Base-by-base conservation (phyloP, 2,888 invertebrate species). In the Andrena haemorrhoa region DNA sequence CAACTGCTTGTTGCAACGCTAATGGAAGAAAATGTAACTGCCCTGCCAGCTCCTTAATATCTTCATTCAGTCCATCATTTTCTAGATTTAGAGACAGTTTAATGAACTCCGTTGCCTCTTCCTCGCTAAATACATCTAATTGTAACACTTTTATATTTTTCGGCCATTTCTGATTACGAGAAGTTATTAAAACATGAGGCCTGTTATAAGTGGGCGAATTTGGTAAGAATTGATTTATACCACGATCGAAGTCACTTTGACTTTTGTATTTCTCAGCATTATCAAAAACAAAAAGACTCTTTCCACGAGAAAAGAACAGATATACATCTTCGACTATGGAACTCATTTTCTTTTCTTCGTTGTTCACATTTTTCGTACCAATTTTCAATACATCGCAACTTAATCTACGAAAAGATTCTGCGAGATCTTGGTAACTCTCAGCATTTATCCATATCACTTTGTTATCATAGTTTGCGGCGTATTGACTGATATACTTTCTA, bases 401-500 rank as follows among this genome's bases (percentile, higher is more conserved):
- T 47, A 64, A 41, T 26, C 16, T 64, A 16, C 6, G 47, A 23
- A 64, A 47, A 41, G 41, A 64, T 26, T 64, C 26, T 12, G 23
- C 26, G 6, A 64, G 26, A 0, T 12, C 8, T 64, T 26, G 5
- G 16, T 64, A 64, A 47, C 47, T 64, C 16, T 64, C 47, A 12
- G 16, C 47, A 26, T 47, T 64, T 47, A 64, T 64, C 64, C 41
- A 64, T 64, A 64, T 47, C 23, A 64, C 7, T 64, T 47, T 64
- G 47, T 64, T 64, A 41, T 64, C 47, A 47, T 64, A 64, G 7
- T 47, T 2, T 16, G 20, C 12, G 12, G 16, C 26, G 2, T 64
- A 47, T 23, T 16, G 16, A 16, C 7, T 8, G 29, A 16, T 23
- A 6, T 64, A 64, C 12, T 26, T 20, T 26, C 23, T 64, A 2